These are phyloP conservation scores for Poecilia gillii DNA, from an alignment of 2,797 vertebrate genomes.

Conservation along the genomic window DNA sequence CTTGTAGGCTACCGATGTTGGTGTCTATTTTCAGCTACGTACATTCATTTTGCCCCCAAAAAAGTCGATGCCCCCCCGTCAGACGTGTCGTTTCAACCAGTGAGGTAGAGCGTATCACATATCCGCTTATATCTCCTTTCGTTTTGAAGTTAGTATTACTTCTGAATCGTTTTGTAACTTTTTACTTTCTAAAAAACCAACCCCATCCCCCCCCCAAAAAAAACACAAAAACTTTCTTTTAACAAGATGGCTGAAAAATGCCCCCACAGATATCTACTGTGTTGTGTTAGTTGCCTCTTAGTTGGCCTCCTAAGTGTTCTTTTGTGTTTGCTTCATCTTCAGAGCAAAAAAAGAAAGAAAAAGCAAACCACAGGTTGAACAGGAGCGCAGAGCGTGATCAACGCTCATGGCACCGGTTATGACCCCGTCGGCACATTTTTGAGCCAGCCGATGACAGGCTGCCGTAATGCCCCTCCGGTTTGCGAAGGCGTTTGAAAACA, in stretches of 20 bases:
- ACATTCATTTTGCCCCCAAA: too few species aligned
- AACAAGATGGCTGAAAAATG: slow-evolving; percentile 9
- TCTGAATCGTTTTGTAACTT: slow-evolving; percentile 17
- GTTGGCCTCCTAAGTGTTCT: slow-evolving; percentile 25
- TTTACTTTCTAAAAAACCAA: slow-evolving; percentile 5
- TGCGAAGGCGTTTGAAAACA: slow-evolving; percentile 73
- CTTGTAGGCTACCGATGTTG: too few species aligned
- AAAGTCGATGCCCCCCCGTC: too few species aligned
- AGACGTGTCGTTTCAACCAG: too few species aligned
- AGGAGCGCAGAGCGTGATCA: slow-evolving; percentile 54
- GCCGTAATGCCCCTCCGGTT: slow-evolving; percentile 65
- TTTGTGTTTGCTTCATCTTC: slow-evolving; percentile 18
- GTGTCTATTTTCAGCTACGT: too few species aligned
- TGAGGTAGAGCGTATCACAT: neutral
- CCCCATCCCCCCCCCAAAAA: neutral
- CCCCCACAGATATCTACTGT: neutral
- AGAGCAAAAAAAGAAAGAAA: slow-evolving; percentile 28
- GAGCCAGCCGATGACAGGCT: slow-evolving; percentile 71
- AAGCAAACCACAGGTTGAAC: slow-evolving; percentile 45
- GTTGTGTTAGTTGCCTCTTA: slow-evolving; percentile 19
- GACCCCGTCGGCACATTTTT: slow-evolving; percentile 73
- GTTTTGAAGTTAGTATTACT: slow-evolving; percentile 19
- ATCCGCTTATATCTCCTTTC: neutral
- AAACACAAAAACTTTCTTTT: neutral
- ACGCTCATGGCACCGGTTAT: slow-evolving; percentile 69